Base-by-base conservation (phyloP, 1,140 invertebrate genomes). In the Brachionus koreanus region DNA sequence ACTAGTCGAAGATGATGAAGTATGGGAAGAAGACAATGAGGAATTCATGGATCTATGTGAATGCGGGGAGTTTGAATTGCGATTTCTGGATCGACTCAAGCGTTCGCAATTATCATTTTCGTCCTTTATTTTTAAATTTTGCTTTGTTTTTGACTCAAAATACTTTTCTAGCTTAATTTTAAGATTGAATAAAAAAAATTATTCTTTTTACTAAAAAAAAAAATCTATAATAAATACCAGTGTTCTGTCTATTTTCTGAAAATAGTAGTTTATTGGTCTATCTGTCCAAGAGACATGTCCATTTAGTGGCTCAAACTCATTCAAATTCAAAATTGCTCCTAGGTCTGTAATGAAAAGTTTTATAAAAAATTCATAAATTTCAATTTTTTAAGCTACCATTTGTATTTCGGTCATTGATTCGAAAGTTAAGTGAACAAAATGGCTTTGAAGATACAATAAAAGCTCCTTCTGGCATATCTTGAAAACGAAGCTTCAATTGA, bases 221-320 rank as follows among this genome's bases (percentile, higher is more conserved):
- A 46, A 74, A 23, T 74, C 19, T 74, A 16, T 39, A 39, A 16
- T 23, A 42, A 13, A 29, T 65, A 74, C 69, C 23, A 74, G 10
- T 46, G 63, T 82, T 49, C 42, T 67, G 91, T 98, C 96, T 86
- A 98, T 98, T 85, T 94, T 93, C 89, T 98, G 96, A 84, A 98
- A 91, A 91, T 95, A 99, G 91, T 98, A 99, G 72, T 95, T 95
- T 84, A 99, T 96, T 63, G 96, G 95, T 89, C 96, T 97, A 77
- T 94, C 94, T 83, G 97, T 98, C 97, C 96, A 99, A 5, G 95
- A 98, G 43, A 99, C 96, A 5, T 95, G 97, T 84, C 95, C 96
- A 86, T 93, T 93, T 72, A 97, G 88, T 6, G 96, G 95, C 83
- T 94, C 93, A 92, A 98, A 93, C 89, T 97, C 95, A 63, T 93